Base-by-base conservation (phyloP, 1,140 invertebrate genomes). In the Drosophila tropicalis region DNA sequence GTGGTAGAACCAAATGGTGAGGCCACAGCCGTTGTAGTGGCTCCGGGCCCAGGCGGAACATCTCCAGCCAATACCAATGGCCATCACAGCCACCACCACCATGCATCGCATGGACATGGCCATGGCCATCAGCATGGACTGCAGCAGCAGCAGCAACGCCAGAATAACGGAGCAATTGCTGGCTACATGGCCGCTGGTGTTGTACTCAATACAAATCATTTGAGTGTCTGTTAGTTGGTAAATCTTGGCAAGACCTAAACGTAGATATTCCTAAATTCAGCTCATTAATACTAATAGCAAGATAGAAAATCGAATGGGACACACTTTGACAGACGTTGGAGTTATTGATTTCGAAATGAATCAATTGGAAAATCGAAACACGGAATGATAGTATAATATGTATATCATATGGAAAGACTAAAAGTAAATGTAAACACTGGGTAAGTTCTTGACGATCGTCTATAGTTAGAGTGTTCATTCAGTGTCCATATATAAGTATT, bases 121-220 rank as follows among this genome's bases (percentile, higher is more conserved):
- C 81, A 85, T 60, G 79, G 29, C 56, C 79, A 84, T 32, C 70
- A 72, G 5, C 70, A 68, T 6, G 56, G 64, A 10, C 80, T 61
- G 19, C 71, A 78, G 36, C 76, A 77, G n/a, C 67, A 65, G n/a
- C 68, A 71, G 3, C 69, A 76, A 4, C 75, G 76, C 12, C 79
- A 71, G 54, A 74, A 81, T 15, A 76, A 81, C 34, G 75, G 86
- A 22, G 69, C 63, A 19, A 72, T 79, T 22, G 72, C 68, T 9
- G 81, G 80, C 12, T 91, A 91, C 13, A 91, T 92, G 89, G 84
- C 91, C 3, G 86, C 91, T 5, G 91, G 91, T 2, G 89, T 92
- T 25, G 91, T 92, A 13, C 86, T 92, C 29, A 91, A 91, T 58
- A 86, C 91, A 29, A 92, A 89, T 70, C 91, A 91, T 76, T 76